Evolutionary conservation across 2,113 vertebrate genomes (phyloP), one percentile per base, ranked within the genome.

Genomic region (Amblyopsis rosae): DNA sequence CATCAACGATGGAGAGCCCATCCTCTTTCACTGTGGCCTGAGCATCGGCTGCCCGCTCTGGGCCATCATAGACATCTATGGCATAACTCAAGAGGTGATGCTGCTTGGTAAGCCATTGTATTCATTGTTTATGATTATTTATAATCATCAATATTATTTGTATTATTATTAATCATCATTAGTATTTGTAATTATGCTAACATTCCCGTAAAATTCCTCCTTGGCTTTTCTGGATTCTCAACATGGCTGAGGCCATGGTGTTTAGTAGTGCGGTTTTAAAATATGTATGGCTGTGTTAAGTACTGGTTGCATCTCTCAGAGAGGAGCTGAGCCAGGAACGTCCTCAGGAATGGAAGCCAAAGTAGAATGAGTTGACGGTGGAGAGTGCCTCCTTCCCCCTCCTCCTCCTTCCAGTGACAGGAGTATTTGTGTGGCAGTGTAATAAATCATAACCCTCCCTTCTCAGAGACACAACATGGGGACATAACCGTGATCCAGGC

Each of bases 1-100:
- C 69, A 93, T 99, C 84, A 98, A 98, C 1, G 95, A 98, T 0
- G 96, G 96, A 10, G 98, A 98, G 71, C 96, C 98, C 0, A 92
- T 97, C 86, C 93, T 99, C 73, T 99, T 99, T 91, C 96, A 99
- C 91, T 99, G 96, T 74, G 96, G 97, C 4, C 95, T 99, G 84
- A 97, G 95, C 69, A 94, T 98, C n/a, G 92, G 94, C 0, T 95
- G 96, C 68, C 96, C 96, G 0, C 95, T 99, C 15, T 99, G 98
- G 98, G 96, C 96, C 0, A 96, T 99, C 89, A 96, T 99, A 67
- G 98, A 99, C 1, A 96, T 99, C 89, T 99, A 99, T 0, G 98
- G 98, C 73, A 96, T 99, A 90, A 99, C 97, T 4, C 96, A 99
- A 66, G 96, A 99, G 81, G 96, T 99, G 72, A 97, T 95, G 54